Base-by-base conservation (phyloP, 2,113 vertebrate species). In the Accipiter cooperii region DNA sequence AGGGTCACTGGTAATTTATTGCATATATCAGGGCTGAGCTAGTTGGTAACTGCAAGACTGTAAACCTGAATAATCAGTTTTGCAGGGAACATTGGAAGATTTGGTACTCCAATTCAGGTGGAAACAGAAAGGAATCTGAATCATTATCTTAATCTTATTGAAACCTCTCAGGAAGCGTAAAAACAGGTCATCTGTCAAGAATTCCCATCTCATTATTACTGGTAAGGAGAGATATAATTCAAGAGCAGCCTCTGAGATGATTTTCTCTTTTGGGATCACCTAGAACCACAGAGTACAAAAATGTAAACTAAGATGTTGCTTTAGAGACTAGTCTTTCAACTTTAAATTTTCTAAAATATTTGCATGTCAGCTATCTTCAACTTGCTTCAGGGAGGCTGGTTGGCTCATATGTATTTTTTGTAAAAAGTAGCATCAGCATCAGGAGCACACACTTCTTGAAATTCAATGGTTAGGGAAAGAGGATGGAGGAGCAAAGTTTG, bases 1-100 rank as follows among this genome's bases (percentile, higher is more conserved):
- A 66, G 28, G 89, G 81, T 95, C 91, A 61, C 26, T 42, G 55
- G 10, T 93, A 66, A 95, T 95, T 87, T 96, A 95, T 79, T 83
- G 66, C 76, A 70, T 26, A 54, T 79, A 17, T 69, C 25, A 38
- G 44, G 42, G 34, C 76, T 93, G 80, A 78, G 47, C 4, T 10
- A 82, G 92, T 69, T 82, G 69, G 55, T 40, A 78, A 89, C 73
- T 73, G 80, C 34, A 54, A 36, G 84, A 49, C 66, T 81, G 60
- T 28, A 91, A 95, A 94, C 54, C 61, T 83, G 40, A 85, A 73
- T 76, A 95, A 96, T 85, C 77, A 76, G 25, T 29, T 91, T 69
- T 63, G 49, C 8, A 31, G 65, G 58, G 74, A 92, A 60, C 57
- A 26, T 0, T 60, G 89, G 47, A 70, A 89, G 55, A 75, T 87